Base-by-base conservation (phyloP, 2,888 invertebrate species). In the Latheticus oryzae region DNA sequence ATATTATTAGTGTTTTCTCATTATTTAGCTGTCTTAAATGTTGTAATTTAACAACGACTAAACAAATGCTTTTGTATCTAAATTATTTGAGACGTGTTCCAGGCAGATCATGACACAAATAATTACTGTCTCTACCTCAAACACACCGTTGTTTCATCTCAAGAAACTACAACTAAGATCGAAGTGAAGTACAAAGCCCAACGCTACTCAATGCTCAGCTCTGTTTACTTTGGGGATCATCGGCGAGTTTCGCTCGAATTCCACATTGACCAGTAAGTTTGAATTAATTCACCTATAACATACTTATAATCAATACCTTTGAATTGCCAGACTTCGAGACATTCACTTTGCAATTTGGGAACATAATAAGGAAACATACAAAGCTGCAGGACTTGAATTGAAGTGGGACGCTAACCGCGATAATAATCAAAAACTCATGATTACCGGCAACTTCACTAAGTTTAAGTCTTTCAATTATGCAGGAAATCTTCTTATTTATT, bases 331-430 rank as follows among this genome's bases (percentile, higher is more conserved):
- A 70, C 79, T 88, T 60, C 84, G 92, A 19, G 92, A 93, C 75
- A 82, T 93, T 19, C 87, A 89, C 71, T 74, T 93, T 1, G 84
- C 85, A 0, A 79, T 87, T 59, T 86, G 85, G 58, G 84, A 86
- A 1, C 81, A 86, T 61, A 82, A 85, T 26, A 82, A 84, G 3
- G 79, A 82, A 0, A 76, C 79, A 5, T 83, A 84, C 43, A 90
- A 90, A 71, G 86, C 88, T 15, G 79, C 88, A 0, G 87, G 87
- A 2, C 79, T 90, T 1, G 88, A 90, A 51, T 74, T 93, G 9
- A 90, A 91, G 75, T 93, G 93, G 93, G 92, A 93, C 72, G 91
- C 91, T 0, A 93, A 92, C 76, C 82, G 93, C 3, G 90, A 93
- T 79, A 92, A 92, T 0, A 85, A 87, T 35, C 86, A 90, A 73